A percentile compares a stretch with the other conserved stretches of the same genome.
Conservation (phyloP, 2,797 vertebrate species). For the Sebastes matsubarae region DNA sequence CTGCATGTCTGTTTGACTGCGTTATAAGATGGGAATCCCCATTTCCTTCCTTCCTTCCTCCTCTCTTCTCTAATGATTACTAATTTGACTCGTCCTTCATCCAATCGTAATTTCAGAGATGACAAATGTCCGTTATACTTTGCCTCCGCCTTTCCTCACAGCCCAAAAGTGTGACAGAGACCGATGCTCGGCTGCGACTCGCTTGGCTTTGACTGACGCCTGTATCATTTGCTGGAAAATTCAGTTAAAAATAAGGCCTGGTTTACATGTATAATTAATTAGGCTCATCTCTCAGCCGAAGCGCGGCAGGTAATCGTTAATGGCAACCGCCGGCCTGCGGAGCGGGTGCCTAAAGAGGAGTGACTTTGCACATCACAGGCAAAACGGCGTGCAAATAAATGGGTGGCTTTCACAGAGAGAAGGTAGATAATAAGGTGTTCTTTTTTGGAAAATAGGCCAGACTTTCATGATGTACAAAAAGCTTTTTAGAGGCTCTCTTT, state of each 20-base stretch:
- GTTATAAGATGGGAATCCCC: conserved; percentile 19
- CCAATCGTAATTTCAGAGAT: conserved; percentile 60
- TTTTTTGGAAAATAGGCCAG: conserved; percentile 4
- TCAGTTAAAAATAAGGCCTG: conserved; percentile 56
- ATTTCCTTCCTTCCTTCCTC: conserved; percentile 34
- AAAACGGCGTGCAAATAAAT: conserved; percentile 31
- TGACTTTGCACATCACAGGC: conserved; percentile 38
- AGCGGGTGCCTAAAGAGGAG: conserved; percentile 32
- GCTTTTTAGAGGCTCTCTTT: conserved; percentile 16
- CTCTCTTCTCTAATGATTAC: conserved; percentile 55
- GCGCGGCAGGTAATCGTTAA: conserved; percentile 74
- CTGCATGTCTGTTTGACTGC: conserved; percentile 6
- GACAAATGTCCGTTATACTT: conserved; percentile 57
- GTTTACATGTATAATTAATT: conserved; percentile 76
- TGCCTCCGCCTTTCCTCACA: conserved; percentile 10
- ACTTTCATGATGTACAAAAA: conserved; percentile 19
- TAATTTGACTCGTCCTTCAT: conserved; percentile 51
- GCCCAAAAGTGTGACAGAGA: conserved; percentile 12
- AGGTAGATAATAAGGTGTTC: conserved; percentile 31
- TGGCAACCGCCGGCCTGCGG: conserved; percentile 47
- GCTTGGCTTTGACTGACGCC: conserved; percentile 59
- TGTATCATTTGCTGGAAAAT: conserved; percentile 58
- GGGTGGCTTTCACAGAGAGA: conserved; percentile 16
- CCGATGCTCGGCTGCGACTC: conserved; percentile 21
- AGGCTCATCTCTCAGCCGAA: conserved; percentile 41